These are phyloP conservation scores for Standfussiana lucernea DNA, from an alignment of 2,888 invertebrate genomes.

Conservation along the genomic window DNA sequence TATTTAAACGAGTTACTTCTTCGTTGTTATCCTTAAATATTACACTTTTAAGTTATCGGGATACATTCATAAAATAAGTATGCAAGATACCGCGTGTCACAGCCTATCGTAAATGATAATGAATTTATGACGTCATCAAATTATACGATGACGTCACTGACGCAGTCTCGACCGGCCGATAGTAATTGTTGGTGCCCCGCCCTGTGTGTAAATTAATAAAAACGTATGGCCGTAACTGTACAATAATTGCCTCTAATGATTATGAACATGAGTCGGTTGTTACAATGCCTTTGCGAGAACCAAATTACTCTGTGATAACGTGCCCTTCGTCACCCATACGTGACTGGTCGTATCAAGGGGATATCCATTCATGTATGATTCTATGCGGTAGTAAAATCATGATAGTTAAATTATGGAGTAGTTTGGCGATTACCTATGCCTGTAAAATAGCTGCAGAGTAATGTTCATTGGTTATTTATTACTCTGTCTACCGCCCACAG, in stretches of 20 bases:
- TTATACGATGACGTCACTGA: conserved; percentile 11
- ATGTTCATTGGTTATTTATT: background rate
- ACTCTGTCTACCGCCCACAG: too few relatives aligned
- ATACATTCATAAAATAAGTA: background rate
- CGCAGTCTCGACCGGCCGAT: conserved; percentile 4
- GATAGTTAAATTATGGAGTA: background rate
- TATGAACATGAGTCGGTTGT: background rate
- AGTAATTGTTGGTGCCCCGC: conserved; percentile 5
- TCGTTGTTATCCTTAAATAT: background rate
- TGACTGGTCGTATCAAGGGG: background rate
- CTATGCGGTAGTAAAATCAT: background rate
- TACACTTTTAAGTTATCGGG: background rate
- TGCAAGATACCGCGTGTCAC: background rate
- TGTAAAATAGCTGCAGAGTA: background rate
- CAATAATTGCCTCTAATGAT: background rate
- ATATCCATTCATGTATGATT: background rate
- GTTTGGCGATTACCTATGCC: background rate
- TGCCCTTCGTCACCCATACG: background rate
- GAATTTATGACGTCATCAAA: conserved; percentile 12
- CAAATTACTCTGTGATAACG: background rate
- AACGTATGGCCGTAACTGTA: conserved; percentile 12
- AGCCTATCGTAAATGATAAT: background rate
- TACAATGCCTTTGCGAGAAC: background rate
- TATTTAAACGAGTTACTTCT: background rate
- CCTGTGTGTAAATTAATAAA: conserved; percentile 11